Percentiles rank a stretch among this genome's conserved stretches.
phyloP scores from a whole-genome alignment of 2,888 invertebrate species.

The Apodemia mormo region DNA sequence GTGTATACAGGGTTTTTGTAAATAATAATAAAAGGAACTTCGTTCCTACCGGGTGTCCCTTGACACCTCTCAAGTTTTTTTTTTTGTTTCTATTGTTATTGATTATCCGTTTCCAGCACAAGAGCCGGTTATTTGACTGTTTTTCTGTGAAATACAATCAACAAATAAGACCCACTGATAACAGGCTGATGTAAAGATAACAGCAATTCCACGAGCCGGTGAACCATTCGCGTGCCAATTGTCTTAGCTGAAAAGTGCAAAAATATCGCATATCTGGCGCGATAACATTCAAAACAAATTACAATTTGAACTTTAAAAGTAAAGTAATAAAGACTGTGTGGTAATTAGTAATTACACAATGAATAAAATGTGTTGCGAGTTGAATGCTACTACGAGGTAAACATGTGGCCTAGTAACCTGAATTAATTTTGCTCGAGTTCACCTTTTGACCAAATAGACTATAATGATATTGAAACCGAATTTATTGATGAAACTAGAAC shows the following conservation, averaged over 20 bases:
- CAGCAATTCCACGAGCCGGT: background rate
- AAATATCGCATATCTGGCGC: background rate
- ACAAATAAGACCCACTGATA: background rate
- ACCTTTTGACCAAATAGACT: too few species aligned
- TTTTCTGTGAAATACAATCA: background rate
- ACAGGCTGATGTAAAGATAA: background rate
- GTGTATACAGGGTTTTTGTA: too few species aligned
- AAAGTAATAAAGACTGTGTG: background rate
- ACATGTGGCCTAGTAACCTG: background rate
- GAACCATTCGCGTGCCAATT: conserved; percentile 1
- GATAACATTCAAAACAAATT: too few species aligned
- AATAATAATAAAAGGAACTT: too few species aligned
- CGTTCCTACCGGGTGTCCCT: too few species aligned
- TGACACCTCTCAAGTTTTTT: too few species aligned
- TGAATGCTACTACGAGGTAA: background rate
- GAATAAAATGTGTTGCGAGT: background rate
- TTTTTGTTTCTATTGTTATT: too few species aligned
- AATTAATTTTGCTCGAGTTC: too few species aligned
- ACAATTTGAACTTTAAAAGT: background rate
- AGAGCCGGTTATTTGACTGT: too few species aligned
- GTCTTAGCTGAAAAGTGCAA: background rate
- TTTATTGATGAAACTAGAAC: too few species aligned
- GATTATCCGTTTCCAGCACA: too few species aligned
- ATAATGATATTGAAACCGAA: too few species aligned
- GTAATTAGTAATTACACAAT: background rate